Percentiles rank a stretch among this genome's conserved stretches.
These are phyloP conservation scores for Cyanoramphus novaezelandiae DNA, from an alignment of 2,113 vertebrate genomes.

Conservation along the genomic window DNA sequence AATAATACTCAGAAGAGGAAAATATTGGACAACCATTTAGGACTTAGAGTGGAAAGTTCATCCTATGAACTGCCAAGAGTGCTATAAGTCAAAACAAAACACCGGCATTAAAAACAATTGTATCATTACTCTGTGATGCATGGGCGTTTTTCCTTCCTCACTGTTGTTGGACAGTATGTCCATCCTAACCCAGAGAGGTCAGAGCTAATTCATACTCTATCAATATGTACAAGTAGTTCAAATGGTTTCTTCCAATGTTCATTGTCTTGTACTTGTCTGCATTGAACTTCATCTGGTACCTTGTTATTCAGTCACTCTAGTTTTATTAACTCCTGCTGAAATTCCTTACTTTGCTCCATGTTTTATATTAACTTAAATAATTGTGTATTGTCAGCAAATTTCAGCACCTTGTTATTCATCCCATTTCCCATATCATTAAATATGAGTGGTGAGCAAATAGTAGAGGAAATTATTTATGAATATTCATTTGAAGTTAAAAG, in stretches of 20 bases:
- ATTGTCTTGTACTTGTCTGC: conserved; percentile 11
- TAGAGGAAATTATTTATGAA: conserved; percentile 61
- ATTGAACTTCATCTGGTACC: conserved; percentile 22
- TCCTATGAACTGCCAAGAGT: neutral
- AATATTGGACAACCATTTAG: neutral
- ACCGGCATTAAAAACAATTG: neutral
- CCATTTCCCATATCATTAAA: conserved; percentile 65
- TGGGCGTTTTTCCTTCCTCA: neutral
- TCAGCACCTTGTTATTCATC: conserved; percentile 58
- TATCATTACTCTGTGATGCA: neutral
- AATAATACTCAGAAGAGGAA: neutral
- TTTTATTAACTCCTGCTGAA: conserved; percentile 54
- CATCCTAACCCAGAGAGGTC: conserved; percentile 4
- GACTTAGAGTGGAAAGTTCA: neutral
- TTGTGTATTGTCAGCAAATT: conserved; percentile 54
- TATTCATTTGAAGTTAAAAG: conserved; percentile 65
- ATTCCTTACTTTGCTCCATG: conserved; percentile 16
- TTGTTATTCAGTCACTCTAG: conserved; percentile 34
- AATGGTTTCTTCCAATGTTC: conserved; percentile 37
- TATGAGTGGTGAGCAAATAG: conserved; percentile 67
- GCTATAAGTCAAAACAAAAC: neutral
- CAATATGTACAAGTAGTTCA: neutral
- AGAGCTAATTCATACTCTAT: conserved; percentile 5
- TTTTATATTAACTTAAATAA: conserved; percentile 63
- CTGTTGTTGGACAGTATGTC: neutral